Base-by-base conservation (phyloP, 2,888 invertebrate genomes). In the Tenthredo notha region DNA sequence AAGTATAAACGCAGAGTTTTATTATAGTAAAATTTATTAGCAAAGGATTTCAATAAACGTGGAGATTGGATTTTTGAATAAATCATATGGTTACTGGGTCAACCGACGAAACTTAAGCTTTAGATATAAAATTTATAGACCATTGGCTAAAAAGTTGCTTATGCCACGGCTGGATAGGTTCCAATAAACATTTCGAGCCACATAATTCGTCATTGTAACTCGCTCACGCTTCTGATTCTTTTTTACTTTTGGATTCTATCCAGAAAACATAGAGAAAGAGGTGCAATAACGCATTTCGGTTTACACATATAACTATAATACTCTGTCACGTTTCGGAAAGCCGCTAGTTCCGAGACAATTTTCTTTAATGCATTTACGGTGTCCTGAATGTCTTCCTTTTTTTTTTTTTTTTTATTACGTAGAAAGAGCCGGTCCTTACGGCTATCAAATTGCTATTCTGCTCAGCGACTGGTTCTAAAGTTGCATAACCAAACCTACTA, bases 11-110 rank as follows among this genome's bases (percentile, higher is more conserved):
- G 37, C 18, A n/a, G 72, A 74, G n/a, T 74, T 74, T 40, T 40
- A 74, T 21, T 43, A 10, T 21, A 43, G 37, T 70, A 74, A 43
- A 43, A 74, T 40, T 40, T 43, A 21, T 40, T 18, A 29, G 50
- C 33, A 33, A 54, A 50, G 29, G 77, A 47, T 54, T 77, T 5
- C 9, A 15, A 37, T 29, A n/a, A 40, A 37, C 21, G 58, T 25
- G 9, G 15, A 80, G 77, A 58, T 4, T 37, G 33, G 37, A 6
- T 33, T 33, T 37, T 78, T 58, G 61, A 29, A 77, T 78, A 61
- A 78, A 58, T 78, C 58, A 78, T 29, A 1, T 54, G 10, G 18
- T 78, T 58, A 78, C 61, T 78, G 37, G 78, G 78, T 78, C 78
- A 61, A 58, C 33, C 78, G 50, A 29, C 40, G 61, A 61, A 40